A percentile compares a stretch with the other conserved stretches of the same genome.
Conservation (phyloP, 2,797 vertebrate genomes). For the Dallia pectoralis region DNA sequence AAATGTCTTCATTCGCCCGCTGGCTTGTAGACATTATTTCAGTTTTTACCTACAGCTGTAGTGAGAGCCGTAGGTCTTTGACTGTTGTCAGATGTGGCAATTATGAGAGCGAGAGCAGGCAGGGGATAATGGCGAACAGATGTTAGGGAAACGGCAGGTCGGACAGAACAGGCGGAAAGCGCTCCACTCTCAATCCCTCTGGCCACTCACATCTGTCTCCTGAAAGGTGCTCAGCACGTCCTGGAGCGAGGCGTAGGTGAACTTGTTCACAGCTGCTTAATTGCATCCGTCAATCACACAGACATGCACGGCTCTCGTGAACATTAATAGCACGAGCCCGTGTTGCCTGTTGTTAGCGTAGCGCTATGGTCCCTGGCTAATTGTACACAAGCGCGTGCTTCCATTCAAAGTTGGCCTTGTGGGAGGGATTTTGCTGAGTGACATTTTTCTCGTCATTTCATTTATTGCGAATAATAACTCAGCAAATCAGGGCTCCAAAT, state of each 20-base stretch:
- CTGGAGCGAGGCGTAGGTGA: constrained; percentile 80
- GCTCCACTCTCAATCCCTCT: constrained; percentile 68
- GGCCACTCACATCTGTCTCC: constrained; percentile 87
- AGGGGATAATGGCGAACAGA: constrained; percentile 90
- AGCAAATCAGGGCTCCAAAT: no score
- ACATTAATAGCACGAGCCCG: constrained; percentile 6
- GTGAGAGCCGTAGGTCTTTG: constrained; percentile 82
- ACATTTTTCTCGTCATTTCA: no score
- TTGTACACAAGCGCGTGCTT: no score
- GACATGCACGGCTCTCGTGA: constrained; percentile 51
- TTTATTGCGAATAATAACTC: no score
- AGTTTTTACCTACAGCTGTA: constrained; percentile 66
- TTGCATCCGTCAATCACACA: constrained; percentile 58
- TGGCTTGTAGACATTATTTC: constrained; percentile 26
- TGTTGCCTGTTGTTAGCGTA: neutral
- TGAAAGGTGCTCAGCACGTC: constrained; percentile 81
- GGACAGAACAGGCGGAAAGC: constrained; percentile 54
- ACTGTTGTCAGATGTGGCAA: constrained; percentile 91
- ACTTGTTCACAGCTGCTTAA: constrained; percentile 66
- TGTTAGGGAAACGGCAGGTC: constrained; percentile 87
- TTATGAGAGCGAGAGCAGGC: constrained; percentile 80
- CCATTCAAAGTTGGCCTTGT: no score
- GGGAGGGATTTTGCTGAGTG: no score
- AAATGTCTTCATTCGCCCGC: constrained; percentile 18
- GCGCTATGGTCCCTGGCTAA: neutral